Conservation (phyloP, 2,888 invertebrate genomes). For the Zygogramma bicolorata region DNA sequence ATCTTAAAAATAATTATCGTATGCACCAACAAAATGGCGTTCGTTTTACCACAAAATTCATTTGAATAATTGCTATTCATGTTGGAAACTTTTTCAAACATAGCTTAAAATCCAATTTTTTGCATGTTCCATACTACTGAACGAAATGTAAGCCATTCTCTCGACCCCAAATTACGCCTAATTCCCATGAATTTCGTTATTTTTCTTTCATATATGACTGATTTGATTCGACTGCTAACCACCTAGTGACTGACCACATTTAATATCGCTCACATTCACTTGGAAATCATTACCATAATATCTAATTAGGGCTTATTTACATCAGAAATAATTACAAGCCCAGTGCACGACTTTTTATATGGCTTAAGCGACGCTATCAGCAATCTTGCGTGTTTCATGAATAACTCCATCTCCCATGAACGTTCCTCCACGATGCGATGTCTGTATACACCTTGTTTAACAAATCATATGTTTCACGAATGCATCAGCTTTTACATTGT, state of each 20-base stretch:
- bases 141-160: neutral
- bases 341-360: conserved; percentile 42
- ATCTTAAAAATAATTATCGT: neutral
- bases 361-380: conserved; percentile 44
- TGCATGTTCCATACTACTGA: conserved; percentile 18
- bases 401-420: conserved; percentile 30
- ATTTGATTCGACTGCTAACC: conserved; percentile 29
- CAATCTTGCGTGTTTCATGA: conserved; percentile 46
- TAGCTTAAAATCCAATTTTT: conserved; percentile 16
- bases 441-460: conserved; percentile 11
- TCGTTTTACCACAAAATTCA: conserved; percentile 3
- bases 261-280: conserved; percentile 30
- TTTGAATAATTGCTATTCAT: conserved; percentile 31
- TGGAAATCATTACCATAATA: conserved; percentile 32
- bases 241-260: conserved; percentile 27
- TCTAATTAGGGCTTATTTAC: conserved; percentile 50
- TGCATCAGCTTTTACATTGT: conserved; percentile 12
- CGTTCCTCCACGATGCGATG: conserved; percentile 5
- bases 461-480: conserved; percentile 11
- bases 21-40: neutral
- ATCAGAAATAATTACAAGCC: conserved; percentile 52
- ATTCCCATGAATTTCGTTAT: conserved; percentile 26
- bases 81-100: conserved; percentile 16
- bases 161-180: conserved; percentile 22
- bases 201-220: conserved; percentile 25